These are phyloP conservation scores for Ormia ochracea DNA, from an alignment of 2,888 invertebrate species.

Conservation along the genomic window DNA sequence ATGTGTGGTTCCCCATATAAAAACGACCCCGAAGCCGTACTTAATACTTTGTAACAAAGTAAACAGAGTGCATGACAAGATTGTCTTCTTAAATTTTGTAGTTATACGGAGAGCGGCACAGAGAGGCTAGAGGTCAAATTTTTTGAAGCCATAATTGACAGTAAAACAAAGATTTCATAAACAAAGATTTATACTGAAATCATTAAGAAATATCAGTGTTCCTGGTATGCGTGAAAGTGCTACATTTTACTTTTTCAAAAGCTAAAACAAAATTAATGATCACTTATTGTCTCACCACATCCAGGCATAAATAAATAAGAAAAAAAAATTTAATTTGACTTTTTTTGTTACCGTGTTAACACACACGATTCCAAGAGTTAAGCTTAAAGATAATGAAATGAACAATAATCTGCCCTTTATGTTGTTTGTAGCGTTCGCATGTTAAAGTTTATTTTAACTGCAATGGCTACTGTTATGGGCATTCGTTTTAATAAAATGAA, in stretches of 20 bases:
- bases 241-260: constrained; percentile 21
- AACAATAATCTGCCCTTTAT: constrained; percentile 40
- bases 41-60: not conserved
- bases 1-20: not conserved
- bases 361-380: constrained; percentile 25
- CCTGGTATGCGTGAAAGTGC: constrained; percentile 37
- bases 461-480: constrained; percentile 42
- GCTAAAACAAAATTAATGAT: not conserved
- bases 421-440: not conserved
- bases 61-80: not conserved
- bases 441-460: constrained; percentile 19
- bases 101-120: not conserved
- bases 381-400: constrained; percentile 31
- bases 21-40: not conserved
- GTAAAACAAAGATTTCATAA: no score
- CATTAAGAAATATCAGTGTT: not conserved
- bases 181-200: no score
- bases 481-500: constrained; percentile 20
- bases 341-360: constrained; percentile 1
- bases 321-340: not conserved
- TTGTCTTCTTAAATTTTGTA: not conserved
- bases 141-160: constrained; percentile 5
- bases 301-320: not conserved
- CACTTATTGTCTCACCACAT: constrained; percentile 14
- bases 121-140: not conserved